Evolutionary conservation across 2,888 invertebrate genomes (phyloP).

Genomic region (Diadromus collaris): DNA sequence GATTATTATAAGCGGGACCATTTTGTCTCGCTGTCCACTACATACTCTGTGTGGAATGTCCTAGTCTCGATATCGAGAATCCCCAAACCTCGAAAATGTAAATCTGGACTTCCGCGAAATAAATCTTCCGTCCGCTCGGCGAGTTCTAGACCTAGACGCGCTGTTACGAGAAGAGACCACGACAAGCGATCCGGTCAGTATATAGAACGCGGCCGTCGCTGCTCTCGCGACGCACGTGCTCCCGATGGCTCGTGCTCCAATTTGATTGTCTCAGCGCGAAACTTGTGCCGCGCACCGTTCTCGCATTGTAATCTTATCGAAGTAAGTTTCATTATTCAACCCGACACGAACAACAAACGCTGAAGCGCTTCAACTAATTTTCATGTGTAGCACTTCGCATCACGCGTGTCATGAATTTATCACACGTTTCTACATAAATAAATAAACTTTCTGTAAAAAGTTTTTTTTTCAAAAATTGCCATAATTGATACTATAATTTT

Average conservation of each 20-base stretch:
- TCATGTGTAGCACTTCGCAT: not conserved
- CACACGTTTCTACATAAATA: not conserved
- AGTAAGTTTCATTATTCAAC: constrained; percentile 22
- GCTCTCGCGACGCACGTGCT: constrained; percentile 52
- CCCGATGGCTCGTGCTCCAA: constrained; percentile 56
- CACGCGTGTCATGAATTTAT: not conserved
- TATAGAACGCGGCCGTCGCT: constrained; percentile 20
- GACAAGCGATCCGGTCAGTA: constrained; percentile 23
- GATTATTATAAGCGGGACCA: not conserved
- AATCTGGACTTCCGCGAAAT: constrained; percentile 42
- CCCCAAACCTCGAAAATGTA: constrained; percentile 37
- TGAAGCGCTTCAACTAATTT: not conserved
- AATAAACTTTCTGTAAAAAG: not conserved
- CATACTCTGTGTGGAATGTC: not conserved
- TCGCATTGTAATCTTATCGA: constrained; percentile 51
- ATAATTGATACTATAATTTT: not conserved
- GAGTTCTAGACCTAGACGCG: not conserved
- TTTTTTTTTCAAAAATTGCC: not conserved
- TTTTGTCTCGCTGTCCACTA: not conserved
- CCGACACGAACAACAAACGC: constrained; percentile 11
- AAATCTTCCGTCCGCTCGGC: not conserved
- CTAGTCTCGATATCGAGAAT: constrained; percentile 33
- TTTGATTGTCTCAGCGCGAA: constrained; percentile 49
- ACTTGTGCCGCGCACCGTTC: constrained; percentile 24
- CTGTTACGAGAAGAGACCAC: not conserved